Evolutionary conservation across 2,797 vertebrate species (phyloP).

Genomic region (Paramormyrops hopkinsi): DNA sequence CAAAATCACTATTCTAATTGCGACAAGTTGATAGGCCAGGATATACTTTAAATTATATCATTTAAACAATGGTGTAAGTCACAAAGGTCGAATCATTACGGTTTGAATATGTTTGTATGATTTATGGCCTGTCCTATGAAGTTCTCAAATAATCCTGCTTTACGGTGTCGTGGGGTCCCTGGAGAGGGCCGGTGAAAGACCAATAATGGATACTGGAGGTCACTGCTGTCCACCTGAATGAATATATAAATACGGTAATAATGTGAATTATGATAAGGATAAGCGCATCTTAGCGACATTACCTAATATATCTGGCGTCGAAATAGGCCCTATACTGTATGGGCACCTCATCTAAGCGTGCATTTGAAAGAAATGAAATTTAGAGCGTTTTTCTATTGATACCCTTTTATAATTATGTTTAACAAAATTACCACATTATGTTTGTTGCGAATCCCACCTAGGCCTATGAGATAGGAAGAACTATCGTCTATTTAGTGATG

Average conservation of each 20-base stretch:
- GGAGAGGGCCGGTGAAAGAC: not conserved
- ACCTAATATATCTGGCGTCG: not conserved
- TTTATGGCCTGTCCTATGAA: slow-evolving; percentile 41
- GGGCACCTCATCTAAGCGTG: not conserved
- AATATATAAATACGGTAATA: not conserved
- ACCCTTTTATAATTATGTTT: not conserved
- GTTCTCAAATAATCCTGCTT: slow-evolving; percentile 35
- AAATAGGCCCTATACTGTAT: not conserved
- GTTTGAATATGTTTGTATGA: slow-evolving; percentile 46
- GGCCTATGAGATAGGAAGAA: not conserved
- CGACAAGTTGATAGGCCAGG: not conserved
- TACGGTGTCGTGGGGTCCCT: slow-evolving; percentile 29
- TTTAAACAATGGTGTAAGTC: not conserved
- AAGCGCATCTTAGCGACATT: not conserved
- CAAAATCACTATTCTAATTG: not conserved
- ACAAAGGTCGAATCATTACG: not conserved
- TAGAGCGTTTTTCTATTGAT: not conserved
- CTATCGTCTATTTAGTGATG: not conserved
- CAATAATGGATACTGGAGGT: not conserved
- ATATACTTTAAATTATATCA: not conserved
- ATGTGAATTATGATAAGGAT: not conserved
- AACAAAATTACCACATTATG: not conserved
- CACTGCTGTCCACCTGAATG: not conserved
- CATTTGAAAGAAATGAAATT: not conserved
- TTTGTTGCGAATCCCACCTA: not conserved